Evolutionary conservation across 2,888 invertebrate genomes (phyloP).

Genomic region (Mycalesis mineus): DNA sequence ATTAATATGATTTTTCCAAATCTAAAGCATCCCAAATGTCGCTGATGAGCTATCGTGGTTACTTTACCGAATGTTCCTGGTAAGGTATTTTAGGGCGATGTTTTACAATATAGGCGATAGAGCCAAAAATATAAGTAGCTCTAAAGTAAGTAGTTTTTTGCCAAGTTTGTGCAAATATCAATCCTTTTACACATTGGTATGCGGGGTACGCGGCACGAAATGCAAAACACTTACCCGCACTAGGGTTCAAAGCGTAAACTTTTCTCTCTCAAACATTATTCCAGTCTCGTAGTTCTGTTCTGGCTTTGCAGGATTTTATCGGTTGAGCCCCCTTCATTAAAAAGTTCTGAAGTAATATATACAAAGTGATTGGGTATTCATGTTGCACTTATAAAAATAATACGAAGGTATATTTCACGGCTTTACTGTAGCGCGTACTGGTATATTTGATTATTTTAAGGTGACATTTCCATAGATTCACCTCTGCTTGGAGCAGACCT

Average conservation of each 20-base stretch:
- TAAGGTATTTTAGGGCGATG: too few species aligned
- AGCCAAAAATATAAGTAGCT: background rate
- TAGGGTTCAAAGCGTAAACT: slow-evolving; percentile 74
- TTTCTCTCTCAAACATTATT: slow-evolving; percentile 75
- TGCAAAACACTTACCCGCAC: slow-evolving; percentile 75
- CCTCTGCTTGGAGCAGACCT: too few species aligned
- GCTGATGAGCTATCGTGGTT: too few species aligned
- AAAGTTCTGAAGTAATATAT: slow-evolving; percentile 59
- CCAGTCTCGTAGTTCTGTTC: slow-evolving; percentile 74
- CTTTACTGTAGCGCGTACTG: too few species aligned
- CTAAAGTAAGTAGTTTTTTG: slow-evolving; percentile 10
- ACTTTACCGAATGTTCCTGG: too few species aligned
- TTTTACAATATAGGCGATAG: background rate
- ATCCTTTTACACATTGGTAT: slow-evolving; percentile 73
- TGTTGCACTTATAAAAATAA: background rate
- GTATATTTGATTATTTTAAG: too few species aligned
- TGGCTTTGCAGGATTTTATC: slow-evolving; percentile 73
- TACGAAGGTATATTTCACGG: background rate
- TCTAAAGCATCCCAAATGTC: too few species aligned
- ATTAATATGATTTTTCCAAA: too few species aligned
- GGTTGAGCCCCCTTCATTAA: slow-evolving; percentile 67
- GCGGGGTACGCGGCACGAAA: slow-evolving; percentile 66
- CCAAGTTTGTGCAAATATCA: slow-evolving; percentile 56
- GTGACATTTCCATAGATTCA: too few species aligned
- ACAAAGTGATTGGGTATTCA: slow-evolving; percentile 49